Base-by-base conservation (phyloP, 2,888 invertebrate species). In the Operophtera brumata region DNA sequence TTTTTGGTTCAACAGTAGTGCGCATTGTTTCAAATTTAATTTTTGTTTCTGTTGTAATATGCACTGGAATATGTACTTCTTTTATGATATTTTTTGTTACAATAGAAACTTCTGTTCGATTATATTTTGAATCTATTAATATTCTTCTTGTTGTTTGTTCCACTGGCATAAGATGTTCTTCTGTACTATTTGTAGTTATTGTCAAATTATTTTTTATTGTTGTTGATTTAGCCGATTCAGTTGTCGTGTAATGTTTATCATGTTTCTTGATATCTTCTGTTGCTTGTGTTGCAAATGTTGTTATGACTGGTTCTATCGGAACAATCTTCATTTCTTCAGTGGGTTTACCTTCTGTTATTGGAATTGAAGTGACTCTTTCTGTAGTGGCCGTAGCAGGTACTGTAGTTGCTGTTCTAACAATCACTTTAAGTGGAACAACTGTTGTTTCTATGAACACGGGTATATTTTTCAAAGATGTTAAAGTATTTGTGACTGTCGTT, bases 21-120 rank as follows among this genome's bases (percentile, higher is more conserved):
- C 11, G 8, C 6, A 28, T 11, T 3, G 37, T 28, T 39, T 26
- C 43, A 25, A 41, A 20, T 6, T 51, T 57, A 4, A 20, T 3
- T 20, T 20, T 20, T 20, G 20, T 20, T 39, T 57, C 58, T 11
- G 14, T 43, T 42, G 53, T 36, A 11, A 51, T 44, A 54, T 54
- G 52, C 5, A 62, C 52, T 56, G 62, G 65, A 13, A 54, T 58
- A 32, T 63, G 52, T 41, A 48, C 54, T 46, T 61, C 61, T 32
- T 61, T 52, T 12, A 53, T 40, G 40, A 32, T 45, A 7, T 42
- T 52, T 41, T 51, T 57, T 1, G 59, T 67, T 58, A 67, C 66
- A 26, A 62, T 49, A 25, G 71, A 64, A 13, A 65, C 53, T 62
- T 73, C 75, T 43, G 77, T 78, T 66, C 60, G 70, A 48, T 73